Evolutionary conservation across 37 sponge, comb jelly and placozoan species (phyloP).

Genomic region (Corticium candelabrum): DNA sequence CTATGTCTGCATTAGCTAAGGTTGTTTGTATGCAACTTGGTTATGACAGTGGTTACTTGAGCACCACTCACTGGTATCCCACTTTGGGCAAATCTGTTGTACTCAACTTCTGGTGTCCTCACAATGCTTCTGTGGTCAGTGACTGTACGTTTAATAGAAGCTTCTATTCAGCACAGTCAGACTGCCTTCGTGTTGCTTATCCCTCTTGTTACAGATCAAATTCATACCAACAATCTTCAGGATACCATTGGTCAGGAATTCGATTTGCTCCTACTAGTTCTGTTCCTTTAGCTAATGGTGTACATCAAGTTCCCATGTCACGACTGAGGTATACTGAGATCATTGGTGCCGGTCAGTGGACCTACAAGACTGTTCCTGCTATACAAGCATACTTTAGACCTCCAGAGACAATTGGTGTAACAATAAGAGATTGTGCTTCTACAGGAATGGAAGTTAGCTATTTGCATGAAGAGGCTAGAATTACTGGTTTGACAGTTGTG

Average conservation of each 20-base stretch:
- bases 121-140: neutral
- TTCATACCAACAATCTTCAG: no score
- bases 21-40: neutral
- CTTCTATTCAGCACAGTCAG: neutral
- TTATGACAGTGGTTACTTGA: neutral
- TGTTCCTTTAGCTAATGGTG: neutral
- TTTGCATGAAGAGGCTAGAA: neutral
- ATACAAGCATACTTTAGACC: neutral
- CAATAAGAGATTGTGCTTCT: neutral
- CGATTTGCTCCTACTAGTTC: neutral
- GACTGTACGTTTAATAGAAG: neutral
- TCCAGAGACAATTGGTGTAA: neutral
- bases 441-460: neutral
- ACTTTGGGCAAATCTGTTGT: neutral
- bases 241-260: slow-evolving; percentile 2
- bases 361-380: neutral
- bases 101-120: neutral
- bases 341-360: neutral
- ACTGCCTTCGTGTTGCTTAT: neutral
- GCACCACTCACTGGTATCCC: neutral
- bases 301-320: neutral
- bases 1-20: neutral
- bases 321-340: neutral
- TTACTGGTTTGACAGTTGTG: neutral
- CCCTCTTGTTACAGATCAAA: neutral